Percentiles rank a stretch among this genome's conserved stretches.
Conservation (phyloP, 2,888 invertebrate genomes). For the Noctuana brunneofusca region DNA sequence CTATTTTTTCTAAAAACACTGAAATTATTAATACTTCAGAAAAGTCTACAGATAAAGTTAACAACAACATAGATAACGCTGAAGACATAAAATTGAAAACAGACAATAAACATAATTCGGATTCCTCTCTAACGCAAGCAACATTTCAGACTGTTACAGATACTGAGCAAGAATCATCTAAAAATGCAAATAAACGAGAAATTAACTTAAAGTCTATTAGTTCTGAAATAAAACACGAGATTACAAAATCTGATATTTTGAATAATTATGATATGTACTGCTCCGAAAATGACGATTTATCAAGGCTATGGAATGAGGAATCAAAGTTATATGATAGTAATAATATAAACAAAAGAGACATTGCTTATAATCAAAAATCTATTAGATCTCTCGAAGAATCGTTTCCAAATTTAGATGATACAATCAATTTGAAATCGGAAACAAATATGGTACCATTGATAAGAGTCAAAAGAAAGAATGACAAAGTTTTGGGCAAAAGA, state of each 20-base stretch:
- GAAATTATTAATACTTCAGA: conserved; percentile 45
- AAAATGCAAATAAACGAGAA: conserved; percentile 68
- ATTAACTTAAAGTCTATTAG: conserved; percentile 44
- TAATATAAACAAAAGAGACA: conserved; percentile 58
- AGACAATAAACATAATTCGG: conserved; percentile 49
- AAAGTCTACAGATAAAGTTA: conserved; percentile 14
- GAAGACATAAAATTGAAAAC: conserved; percentile 25
- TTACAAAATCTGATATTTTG: conserved; percentile 38
- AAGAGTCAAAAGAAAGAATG: conserved; percentile 69
- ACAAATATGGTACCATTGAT: conserved; percentile 60
- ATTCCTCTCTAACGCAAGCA: conserved; percentile 1
- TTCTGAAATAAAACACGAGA: neutral
- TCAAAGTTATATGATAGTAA: conserved; percentile 43
- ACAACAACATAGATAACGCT: neutral
- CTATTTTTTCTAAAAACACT: conserved; percentile 48
- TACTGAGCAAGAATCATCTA: conserved; percentile 47
- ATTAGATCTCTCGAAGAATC: conserved; percentile 72
- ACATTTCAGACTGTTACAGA: conserved; percentile 36
- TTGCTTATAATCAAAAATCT: conserved; percentile 44
- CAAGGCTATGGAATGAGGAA: conserved; percentile 54
- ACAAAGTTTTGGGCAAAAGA: conserved; percentile 56
- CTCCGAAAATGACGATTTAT: conserved; percentile 53
- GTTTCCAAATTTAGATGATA: conserved; percentile 60
- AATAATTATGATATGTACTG: conserved; percentile 36
- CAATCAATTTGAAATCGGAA: conserved; percentile 52